phyloP scores from a whole-genome alignment of 2,113 vertebrate species.

The Carassius auratus region DNA sequence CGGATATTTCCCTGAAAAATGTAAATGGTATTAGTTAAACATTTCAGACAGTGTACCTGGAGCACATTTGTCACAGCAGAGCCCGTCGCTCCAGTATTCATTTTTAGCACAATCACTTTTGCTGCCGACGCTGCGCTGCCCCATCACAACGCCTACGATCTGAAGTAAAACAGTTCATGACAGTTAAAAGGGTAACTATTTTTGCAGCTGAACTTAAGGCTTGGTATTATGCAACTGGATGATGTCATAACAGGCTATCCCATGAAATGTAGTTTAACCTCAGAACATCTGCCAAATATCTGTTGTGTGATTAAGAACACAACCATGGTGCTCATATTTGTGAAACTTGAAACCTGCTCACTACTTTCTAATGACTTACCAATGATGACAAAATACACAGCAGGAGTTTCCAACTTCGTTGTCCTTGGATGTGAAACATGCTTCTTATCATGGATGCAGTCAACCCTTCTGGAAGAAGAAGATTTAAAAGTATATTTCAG shows the following conservation, averaged over 20 bases:
- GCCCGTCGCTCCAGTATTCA: conserved; percentile 5
- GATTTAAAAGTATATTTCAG: not conserved
- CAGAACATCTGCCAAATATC: not conserved
- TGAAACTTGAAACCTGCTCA: not conserved
- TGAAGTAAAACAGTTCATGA: not conserved
- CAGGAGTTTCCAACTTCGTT: not conserved
- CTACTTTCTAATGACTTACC: conserved; percentile 7
- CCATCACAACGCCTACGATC: not conserved
- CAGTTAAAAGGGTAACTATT: no score
- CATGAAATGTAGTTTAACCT: not conserved
- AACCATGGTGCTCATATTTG: not conserved
- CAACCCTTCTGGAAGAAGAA: not conserved
- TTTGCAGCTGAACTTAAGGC: not conserved
- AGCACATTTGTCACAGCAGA: conserved; percentile 28
- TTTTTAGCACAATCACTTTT: not conserved
- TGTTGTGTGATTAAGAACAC: not conserved
- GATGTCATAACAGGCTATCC: not conserved
- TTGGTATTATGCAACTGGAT: not conserved
- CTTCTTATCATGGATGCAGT: not conserved
- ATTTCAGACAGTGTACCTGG: not conserved
- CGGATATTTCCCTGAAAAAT: not conserved
- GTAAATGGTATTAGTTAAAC: not conserved
- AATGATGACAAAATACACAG: not conserved
- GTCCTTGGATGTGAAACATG: not conserved
- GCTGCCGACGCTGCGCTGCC: not conserved